These are phyloP conservation scores for Smutsia gigantea DNA, from an alignment of 2,797 vertebrate genomes.

Conservation along the genomic window DNA sequence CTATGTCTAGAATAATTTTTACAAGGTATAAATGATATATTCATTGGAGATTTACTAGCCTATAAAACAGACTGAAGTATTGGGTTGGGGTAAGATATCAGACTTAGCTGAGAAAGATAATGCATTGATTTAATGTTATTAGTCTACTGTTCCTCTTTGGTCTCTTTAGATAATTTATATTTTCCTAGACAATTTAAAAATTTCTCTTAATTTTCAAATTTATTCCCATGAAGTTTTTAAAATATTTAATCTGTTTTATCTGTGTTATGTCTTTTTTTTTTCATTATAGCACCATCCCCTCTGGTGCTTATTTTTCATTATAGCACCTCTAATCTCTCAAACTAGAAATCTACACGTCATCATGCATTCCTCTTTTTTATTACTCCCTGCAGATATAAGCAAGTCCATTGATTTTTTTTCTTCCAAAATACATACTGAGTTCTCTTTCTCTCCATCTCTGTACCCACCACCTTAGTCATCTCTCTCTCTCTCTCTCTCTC, in stretches of 20 bases:
- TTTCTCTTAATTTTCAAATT: neutral
- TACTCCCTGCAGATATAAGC: neutral
- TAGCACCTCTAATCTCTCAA: neutral
- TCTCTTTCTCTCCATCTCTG: neutral
- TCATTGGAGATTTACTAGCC: neutral
- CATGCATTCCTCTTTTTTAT: neutral
- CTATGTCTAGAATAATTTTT: neutral
- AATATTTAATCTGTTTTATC: neutral
- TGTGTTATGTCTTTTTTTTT: neutral
- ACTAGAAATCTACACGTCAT: neutral
- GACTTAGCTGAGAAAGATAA: neutral
- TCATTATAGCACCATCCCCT: neutral
- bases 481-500: neutral
- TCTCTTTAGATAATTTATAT: neutral
- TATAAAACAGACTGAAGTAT: neutral
- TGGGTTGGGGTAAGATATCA: neutral
- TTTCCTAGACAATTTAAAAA: neutral
- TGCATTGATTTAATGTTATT: neutral
- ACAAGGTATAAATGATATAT: neutral
- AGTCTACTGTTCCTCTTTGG: neutral
- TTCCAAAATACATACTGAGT: neutral
- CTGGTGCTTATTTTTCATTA: neutral
- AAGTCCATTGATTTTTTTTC: neutral
- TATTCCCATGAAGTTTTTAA: neutral
- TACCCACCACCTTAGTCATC: neutral